These are phyloP conservation scores for Calameuta filiformis DNA, from an alignment of 2,888 invertebrate genomes.

Conservation along the genomic window DNA sequence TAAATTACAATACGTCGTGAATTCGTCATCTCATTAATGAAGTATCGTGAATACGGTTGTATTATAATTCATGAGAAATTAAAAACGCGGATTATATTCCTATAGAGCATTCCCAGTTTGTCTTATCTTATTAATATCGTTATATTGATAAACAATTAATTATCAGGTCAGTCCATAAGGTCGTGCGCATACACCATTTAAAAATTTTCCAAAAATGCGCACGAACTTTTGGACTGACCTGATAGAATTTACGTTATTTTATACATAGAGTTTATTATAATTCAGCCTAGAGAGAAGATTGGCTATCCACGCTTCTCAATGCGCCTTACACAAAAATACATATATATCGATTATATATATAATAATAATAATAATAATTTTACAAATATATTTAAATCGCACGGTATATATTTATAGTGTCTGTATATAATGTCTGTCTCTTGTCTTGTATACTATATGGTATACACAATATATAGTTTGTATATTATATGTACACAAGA, in stretches of 20 bases:
- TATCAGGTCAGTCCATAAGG: no score
- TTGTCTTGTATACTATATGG: not conserved
- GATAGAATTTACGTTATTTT: not conserved
- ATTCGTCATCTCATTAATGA: not conserved
- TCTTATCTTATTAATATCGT: not conserved
- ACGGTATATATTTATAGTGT: not conserved
- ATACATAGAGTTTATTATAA: not conserved
- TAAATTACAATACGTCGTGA: slow-evolving; percentile 28
- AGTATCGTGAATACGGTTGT: not conserved
- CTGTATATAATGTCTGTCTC: not conserved
- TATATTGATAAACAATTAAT: not conserved
- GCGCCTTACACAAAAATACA: slow-evolving; percentile 41
- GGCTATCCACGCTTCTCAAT: not conserved
- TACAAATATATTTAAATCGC: slow-evolving; percentile 41
- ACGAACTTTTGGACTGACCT: no score
- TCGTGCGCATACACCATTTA: no score
- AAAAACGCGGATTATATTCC: not conserved
- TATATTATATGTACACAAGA: not conserved
- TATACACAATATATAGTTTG: not conserved
- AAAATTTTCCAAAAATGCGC: no score
- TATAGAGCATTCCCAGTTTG: not conserved
- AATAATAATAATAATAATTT: slow-evolving; percentile 32
- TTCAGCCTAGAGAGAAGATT: not conserved
- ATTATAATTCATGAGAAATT: not conserved
- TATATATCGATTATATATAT: slow-evolving; percentile 12